Percentiles rank a stretch among this genome's conserved stretches.
phyloP scores from a whole-genome alignment of 92 coral and sea anemone genomes.

The Montipora capitata region DNA sequence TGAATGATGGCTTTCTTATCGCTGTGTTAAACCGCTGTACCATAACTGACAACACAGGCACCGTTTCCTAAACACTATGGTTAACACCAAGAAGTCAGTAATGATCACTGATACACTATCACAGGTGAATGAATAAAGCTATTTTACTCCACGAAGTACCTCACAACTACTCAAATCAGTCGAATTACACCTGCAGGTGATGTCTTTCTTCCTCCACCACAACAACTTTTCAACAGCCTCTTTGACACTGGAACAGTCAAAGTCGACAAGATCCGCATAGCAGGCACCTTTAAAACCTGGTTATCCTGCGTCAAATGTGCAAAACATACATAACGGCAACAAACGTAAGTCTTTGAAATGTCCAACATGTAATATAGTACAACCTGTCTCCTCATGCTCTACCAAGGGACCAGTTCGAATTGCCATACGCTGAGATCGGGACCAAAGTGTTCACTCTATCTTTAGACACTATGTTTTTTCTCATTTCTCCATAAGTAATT shows the following conservation, averaged over 20 bases:
- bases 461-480: no score
- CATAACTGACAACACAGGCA: not conserved
- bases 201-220: not conserved
- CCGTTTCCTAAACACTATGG: not conserved
- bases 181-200: not conserved
- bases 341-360: not conserved
- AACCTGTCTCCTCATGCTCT: not conserved
- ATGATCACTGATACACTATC: not conserved
- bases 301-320: conserved; percentile 3
- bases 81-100: not conserved
- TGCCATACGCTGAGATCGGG: no score
- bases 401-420: not conserved
- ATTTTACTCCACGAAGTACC: not conserved
- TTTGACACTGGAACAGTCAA: not conserved
- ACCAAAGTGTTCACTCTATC: no score
- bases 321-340: not conserved
- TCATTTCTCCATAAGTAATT: no score
- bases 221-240: not conserved
- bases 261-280: not conserved
- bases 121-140: not conserved
- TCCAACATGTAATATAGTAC: not conserved
- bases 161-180: not conserved
- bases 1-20: not conserved
- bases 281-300: conserved; percentile 1
- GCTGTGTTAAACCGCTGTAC: not conserved